These are phyloP conservation scores for Chaetophractus vellerosus DNA, from an alignment of 2,797 vertebrate species.

Conservation along the genomic window DNA sequence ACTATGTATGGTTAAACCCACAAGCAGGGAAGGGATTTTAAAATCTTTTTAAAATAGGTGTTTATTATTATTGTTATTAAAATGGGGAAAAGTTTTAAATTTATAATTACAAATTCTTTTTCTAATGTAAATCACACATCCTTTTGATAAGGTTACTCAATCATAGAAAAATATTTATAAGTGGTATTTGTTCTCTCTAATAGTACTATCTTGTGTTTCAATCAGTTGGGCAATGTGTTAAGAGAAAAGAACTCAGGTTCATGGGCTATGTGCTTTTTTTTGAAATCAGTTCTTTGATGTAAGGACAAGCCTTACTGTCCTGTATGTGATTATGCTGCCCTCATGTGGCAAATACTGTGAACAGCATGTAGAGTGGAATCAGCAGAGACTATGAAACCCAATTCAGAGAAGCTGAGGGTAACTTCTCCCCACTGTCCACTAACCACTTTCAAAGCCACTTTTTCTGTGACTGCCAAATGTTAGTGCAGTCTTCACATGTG, in stretches of 20 bases:
- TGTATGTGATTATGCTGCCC: slow-evolving; percentile 72
- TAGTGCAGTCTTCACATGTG: not conserved
- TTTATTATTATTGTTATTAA: too few relatives aligned
- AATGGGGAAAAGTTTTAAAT: slow-evolving; percentile 23
- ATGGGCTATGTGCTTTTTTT: not conserved
- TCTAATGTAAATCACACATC: slow-evolving; percentile 33
- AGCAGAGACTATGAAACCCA: not conserved
- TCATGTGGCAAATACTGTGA: not conserved
- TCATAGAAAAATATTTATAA: not conserved
- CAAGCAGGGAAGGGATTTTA: not conserved
- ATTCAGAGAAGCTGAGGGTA: not conserved
- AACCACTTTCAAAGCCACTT: not conserved
- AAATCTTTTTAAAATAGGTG: too few relatives aligned
- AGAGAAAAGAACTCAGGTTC: not conserved
- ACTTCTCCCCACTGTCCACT: not conserved
- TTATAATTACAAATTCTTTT: slow-evolving; percentile 38
- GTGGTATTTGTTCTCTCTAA: not conserved
- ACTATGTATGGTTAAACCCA: not conserved
- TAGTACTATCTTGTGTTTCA: slow-evolving; percentile 38
- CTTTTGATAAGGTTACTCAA: slow-evolving; percentile 47
- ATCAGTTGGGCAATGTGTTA: not conserved
- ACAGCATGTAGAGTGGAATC: not conserved
- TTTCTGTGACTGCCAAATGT: not conserved
- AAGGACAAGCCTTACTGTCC: not conserved
- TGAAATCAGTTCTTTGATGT: not conserved